Conservation (phyloP, 2,888 invertebrate species). For the Thera obeliscata region DNA sequence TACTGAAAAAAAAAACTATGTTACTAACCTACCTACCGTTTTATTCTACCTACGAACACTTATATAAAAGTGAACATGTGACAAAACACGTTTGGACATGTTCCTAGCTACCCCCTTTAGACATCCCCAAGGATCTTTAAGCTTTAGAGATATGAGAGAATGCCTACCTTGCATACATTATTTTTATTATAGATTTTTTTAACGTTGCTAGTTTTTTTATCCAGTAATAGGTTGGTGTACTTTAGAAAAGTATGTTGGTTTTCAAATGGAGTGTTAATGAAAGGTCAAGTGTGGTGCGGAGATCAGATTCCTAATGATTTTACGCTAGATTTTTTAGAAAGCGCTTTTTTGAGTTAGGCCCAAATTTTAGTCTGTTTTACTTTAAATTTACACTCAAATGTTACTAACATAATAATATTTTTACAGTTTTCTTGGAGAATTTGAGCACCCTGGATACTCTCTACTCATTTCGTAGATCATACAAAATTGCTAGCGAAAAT, state of each 20-base stretch:
- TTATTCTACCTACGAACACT: neutral
- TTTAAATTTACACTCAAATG: too few species aligned
- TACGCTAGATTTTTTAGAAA: too few species aligned
- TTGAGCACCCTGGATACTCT: too few species aligned
- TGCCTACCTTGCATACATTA: neutral
- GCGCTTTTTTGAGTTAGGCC: neutral
- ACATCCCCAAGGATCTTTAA: neutral
- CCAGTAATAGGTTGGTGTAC: neutral
- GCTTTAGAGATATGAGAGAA: neutral
- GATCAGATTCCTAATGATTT: neutral
- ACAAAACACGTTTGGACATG: neutral
- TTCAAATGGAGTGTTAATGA: neutral
- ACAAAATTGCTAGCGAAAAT: too few species aligned
- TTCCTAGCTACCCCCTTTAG: neutral
- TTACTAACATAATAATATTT: too few species aligned
- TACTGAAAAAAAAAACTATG: neutral
- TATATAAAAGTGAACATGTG: neutral
- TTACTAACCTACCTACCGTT: too few species aligned
- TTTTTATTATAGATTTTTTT: neutral
- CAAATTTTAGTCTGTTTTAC: neutral
- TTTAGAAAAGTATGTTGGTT: neutral
- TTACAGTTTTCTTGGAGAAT: too few species aligned
- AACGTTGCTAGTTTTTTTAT: neutral
- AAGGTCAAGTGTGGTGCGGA: constrained; percentile 1
- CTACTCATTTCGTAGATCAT: too few species aligned